Evolutionary conservation across 2,888 invertebrate genomes (phyloP).

Genomic region (Drosophila demipolita): DNA sequence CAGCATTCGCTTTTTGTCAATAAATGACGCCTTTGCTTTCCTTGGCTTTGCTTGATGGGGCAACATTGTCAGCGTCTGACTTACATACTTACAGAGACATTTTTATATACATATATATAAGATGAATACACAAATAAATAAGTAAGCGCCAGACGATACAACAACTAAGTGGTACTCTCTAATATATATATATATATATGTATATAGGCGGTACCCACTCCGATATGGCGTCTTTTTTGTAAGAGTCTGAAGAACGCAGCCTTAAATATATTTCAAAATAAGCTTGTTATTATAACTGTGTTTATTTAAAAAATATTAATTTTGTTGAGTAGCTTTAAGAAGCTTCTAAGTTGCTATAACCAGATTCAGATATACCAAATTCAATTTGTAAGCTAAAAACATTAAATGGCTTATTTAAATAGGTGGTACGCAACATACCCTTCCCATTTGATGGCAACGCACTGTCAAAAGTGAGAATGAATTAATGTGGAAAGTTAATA

Average conservation of each 20-base stretch:
- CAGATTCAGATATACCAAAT: not conserved
- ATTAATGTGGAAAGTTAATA: constrained; percentile 58
- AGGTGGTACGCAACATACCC: constrained; percentile 6
- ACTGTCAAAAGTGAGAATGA: constrained; percentile 5
- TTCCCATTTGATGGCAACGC: constrained; percentile 1
- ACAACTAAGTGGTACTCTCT: constrained; percentile 14
- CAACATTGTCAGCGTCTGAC: constrained; percentile 36
- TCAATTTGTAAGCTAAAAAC: not conserved
- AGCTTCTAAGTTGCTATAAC: not conserved
- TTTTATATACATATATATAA: not conserved
- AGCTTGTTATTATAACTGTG: not conserved
- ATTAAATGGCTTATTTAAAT: not conserved
- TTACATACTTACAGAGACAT: constrained; percentile 8
- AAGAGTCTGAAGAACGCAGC: not conserved
- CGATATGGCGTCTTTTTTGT: not conserved
- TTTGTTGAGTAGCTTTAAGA: not conserved
- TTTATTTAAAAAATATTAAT: not conserved
- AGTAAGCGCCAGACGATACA: constrained; percentile 8
- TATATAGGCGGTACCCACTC: too few relatives aligned
- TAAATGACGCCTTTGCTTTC: constrained; percentile 28
- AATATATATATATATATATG: not conserved
- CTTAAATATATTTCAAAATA: not conserved
- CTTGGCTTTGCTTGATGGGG: constrained; percentile 6
- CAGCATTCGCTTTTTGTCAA: constrained; percentile 47
- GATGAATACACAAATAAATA: constrained; percentile 1